phyloP scores from a whole-genome alignment of 2,797 vertebrate genomes.

The Rhadinocentrus ornatus region DNA sequence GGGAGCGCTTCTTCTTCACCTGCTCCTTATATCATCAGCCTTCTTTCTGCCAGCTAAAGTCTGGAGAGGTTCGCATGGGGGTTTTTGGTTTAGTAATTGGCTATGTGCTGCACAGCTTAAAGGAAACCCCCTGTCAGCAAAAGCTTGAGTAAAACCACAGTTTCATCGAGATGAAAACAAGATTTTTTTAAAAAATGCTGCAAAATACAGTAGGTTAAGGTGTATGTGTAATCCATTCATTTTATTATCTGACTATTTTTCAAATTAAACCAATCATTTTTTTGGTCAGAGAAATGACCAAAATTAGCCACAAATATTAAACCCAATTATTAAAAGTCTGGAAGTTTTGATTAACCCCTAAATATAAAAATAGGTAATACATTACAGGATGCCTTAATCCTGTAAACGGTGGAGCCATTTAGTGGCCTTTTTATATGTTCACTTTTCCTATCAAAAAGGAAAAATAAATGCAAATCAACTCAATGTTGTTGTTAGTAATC shows the following conservation, averaged over 20 bases:
- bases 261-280: too few relatives aligned
- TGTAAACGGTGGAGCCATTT: not conserved
- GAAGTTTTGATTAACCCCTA: not conserved
- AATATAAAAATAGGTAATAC: not conserved
- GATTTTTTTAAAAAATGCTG: not conserved
- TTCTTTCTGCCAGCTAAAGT: not conserved
- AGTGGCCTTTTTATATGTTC: not conserved
- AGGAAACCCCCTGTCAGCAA: conserved; percentile 33
- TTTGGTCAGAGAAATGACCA: too few relatives aligned
- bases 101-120: conserved; percentile 10
- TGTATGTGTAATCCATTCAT: too few relatives aligned
- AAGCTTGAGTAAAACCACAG: conserved; percentile 10
- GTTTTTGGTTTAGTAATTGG: conserved; percentile 29
- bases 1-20: conserved; percentile 5
- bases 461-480: not conserved
- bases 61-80: not conserved
- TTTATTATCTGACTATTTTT: too few relatives aligned
- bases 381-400: not conserved
- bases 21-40: not conserved
- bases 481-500: not conserved
- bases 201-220: too few relatives aligned
- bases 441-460: not conserved
- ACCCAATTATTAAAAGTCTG: not conserved
- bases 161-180: not conserved
- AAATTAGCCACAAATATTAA: too few relatives aligned